These are phyloP conservation scores for Acromyrmex heyeri DNA, from an alignment of 1,140 invertebrate species.

Conservation along the genomic window DNA sequence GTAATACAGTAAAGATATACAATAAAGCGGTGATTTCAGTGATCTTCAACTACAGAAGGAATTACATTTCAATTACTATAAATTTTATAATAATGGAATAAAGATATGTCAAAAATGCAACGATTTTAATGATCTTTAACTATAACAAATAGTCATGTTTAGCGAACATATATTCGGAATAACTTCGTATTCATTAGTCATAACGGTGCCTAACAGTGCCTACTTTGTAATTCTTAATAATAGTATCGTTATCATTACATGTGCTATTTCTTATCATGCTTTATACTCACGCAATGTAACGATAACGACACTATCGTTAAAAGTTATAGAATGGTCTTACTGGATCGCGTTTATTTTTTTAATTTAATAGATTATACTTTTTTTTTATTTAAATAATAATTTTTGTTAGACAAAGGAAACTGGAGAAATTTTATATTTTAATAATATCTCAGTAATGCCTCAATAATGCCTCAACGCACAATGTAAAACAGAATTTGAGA, in stretches of 20 bases:
- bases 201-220: too few relatives aligned
- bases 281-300: too few relatives aligned
- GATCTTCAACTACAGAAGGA: not conserved
- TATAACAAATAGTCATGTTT: not conserved
- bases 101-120: not conserved
- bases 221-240: too few relatives aligned
- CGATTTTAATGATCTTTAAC: not conserved
- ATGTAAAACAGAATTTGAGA: not conserved
- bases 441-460: not conserved
- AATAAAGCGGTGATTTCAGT: not conserved
- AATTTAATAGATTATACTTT: too few relatives aligned
- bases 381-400: not conserved
- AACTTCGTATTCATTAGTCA: not conserved
- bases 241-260: too few relatives aligned
- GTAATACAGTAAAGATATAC: not conserved
- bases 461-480: not conserved
- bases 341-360: too few relatives aligned
- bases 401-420: not conserved
- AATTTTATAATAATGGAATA: not conserved
- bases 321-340: too few relatives aligned
- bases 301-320: too few relatives aligned
- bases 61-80: not conserved
- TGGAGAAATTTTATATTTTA: not conserved
- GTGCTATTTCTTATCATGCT: too few relatives aligned
- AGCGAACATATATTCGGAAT: not conserved